Evolutionary conservation across 2,113 vertebrate genomes (phyloP).

Genomic region (Onychostoma macrolepis): DNA sequence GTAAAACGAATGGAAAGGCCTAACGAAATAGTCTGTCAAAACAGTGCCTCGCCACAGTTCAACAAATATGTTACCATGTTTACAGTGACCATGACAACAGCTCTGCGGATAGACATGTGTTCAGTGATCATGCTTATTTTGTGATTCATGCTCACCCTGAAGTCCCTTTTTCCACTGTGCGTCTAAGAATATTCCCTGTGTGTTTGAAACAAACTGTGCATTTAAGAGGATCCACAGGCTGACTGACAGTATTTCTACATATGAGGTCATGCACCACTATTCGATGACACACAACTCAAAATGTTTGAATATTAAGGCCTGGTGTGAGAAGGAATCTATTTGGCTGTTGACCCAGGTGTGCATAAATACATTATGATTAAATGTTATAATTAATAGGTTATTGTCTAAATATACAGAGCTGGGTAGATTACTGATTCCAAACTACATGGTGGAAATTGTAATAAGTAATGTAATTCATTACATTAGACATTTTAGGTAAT

Average conservation of each 20-base stretch:
- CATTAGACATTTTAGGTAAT: too few relatives aligned
- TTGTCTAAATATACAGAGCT: too few relatives aligned
- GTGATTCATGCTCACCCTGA: constrained; percentile 30
- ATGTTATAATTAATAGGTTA: too few relatives aligned
- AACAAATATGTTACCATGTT: constrained; percentile 51
- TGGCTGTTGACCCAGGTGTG: neutral
- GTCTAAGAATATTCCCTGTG: constrained; percentile 13
- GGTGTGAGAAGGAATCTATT: neutral
- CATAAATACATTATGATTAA: neutral
- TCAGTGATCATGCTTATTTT: constrained; percentile 28
- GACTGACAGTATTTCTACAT: constrained; percentile 20
- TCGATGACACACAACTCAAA: neutral
- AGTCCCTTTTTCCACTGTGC: constrained; percentile 37
- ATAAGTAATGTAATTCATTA: too few relatives aligned
- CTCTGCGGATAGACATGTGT: constrained; percentile 45
- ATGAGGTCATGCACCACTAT: neutral
- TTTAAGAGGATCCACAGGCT: constrained; percentile 39
- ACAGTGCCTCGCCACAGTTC: constrained; percentile 46
- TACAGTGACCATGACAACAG: constrained; percentile 57
- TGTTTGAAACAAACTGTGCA: neutral
- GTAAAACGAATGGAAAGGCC: constrained; percentile 36
- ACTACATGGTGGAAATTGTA: too few relatives aligned
- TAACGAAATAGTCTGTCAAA: constrained; percentile 46
- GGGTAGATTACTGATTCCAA: too few relatives aligned
- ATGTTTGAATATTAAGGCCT: neutral